Percentiles rank a stretch among this genome's conserved stretches.
phyloP scores from a whole-genome alignment of 2,113 vertebrate species.

The Microcebus ravelobensis region DNA sequence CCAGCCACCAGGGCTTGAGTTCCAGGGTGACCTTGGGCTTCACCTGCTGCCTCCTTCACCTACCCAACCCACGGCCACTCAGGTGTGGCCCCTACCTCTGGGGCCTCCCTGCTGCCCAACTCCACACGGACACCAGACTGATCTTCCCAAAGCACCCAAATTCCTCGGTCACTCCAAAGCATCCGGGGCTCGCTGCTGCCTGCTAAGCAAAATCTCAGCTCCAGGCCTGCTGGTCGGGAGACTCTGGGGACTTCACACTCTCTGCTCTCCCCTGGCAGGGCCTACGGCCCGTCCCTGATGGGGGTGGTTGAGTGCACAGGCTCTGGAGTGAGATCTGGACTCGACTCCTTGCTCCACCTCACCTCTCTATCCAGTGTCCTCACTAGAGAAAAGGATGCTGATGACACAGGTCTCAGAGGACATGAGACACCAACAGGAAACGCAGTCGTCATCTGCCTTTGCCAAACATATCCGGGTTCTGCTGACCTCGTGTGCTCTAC shows the following conservation, averaged over 20 bases:
- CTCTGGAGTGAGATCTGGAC: background rate
- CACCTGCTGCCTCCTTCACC: background rate
- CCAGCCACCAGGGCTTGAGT: background rate
- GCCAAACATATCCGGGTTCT: background rate
- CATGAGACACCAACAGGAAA: background rate
- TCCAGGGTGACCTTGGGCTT: background rate
- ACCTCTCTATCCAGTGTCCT: background rate
- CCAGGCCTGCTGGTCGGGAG: background rate
- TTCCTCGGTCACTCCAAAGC: background rate
- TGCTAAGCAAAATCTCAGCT: background rate
- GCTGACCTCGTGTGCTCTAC: background rate
- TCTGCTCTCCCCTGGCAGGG: background rate
- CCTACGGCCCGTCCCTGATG: background rate
- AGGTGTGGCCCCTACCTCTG: background rate
- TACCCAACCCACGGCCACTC: no score
- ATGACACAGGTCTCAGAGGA: background rate
- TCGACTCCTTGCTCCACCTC: background rate
- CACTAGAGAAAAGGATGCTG: background rate
- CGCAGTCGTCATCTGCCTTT: background rate
- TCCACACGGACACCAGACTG: background rate
- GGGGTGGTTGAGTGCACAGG: background rate
- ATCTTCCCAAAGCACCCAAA: background rate
- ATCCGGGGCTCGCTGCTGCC: background rate
- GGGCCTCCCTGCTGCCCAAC: background rate
- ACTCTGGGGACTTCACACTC: background rate